These are phyloP conservation scores for Bugula neritina DNA, from an alignment of 2,888 invertebrate species.

Conservation along the genomic window DNA sequence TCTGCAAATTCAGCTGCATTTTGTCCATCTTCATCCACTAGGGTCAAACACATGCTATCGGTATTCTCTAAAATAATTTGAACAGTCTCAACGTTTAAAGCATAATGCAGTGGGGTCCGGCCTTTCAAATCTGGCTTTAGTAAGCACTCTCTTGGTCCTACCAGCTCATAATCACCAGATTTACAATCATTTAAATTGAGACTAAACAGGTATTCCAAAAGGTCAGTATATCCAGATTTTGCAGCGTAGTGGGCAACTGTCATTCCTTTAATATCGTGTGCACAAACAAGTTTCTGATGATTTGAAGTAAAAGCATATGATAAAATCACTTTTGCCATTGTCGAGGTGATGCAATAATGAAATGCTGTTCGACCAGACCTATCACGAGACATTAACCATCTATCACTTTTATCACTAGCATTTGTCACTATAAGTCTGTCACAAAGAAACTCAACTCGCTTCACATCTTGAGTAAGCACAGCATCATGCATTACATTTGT, in stretches of 20 bases:
- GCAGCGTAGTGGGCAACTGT: not conserved
- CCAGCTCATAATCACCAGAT: no score
- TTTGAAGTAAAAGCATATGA: not conserved
- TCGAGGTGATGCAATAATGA: not conserved
- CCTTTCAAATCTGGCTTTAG: not conserved
- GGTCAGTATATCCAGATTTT: not conserved
- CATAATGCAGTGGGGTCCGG: not conserved
- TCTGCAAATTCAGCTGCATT: not conserved
- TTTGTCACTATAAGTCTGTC: not conserved
- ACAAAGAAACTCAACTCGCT: no score
- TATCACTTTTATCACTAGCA: not conserved
- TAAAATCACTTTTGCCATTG: not conserved
- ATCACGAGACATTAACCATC: not conserved
- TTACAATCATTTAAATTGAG: no score
- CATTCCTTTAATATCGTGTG: not conserved
- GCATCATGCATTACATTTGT: no score
- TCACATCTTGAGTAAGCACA: no score
- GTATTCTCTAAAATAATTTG: not conserved
- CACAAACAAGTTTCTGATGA: not conserved
- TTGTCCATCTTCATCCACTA: not conserved
- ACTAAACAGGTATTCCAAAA: not conserved
- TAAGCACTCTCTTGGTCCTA: no score
- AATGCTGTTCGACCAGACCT: not conserved
- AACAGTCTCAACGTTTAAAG: not conserved
- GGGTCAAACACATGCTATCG: not conserved